Evolutionary conservation across 1,140 invertebrate genomes (phyloP), one percentile per base, ranked within the genome.

Genomic region (Carcinoscorpius rotundicauda): DNA sequence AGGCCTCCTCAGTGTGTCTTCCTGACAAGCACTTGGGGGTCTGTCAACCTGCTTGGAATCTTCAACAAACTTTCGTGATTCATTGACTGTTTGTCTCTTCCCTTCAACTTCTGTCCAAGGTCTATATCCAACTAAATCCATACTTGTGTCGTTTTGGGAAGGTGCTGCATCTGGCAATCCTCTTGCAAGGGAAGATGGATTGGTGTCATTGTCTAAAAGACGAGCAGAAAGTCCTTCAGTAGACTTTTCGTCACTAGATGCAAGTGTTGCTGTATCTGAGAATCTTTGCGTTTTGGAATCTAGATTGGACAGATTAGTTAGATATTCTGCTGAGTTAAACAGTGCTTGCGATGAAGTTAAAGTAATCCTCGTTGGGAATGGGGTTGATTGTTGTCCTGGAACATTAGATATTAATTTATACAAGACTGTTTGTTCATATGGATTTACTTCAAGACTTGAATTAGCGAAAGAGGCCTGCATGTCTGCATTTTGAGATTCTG

Each of bases 191-290:
- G 53, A 60, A n/a, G 6, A 66, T 11, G 68, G 63, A 65, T 64
- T 66, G 61, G 64, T 65, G 57, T 69, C 60, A 11, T 61, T 61
- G 50, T 61, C 60, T 61, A 70, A 58, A 11, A 70, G 53, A 9
- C 69, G 61, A 49, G 69, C 66, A 53, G 69, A 59, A 4, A 70
- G 60, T 55, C 69, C 69, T 60, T 70, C 69, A 53, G 66, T 59
- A 57, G 65, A 58, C 29, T 64, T 66, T 61, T 65, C 63, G 29
- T 67, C 56, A 61, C 64, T 66, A 59, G 64, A 60, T 57, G 59
- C 62, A 51, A 53, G 51, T 4, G 60, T 62, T 29, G n/a, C 48
- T 62, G 53, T 61, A 51, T 51, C 60, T 51, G 53, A 58, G 55
- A 9, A 56, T 65, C 49, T 53, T 62, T 29, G 52, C 50, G 10